Evolutionary conservation across 2,113 vertebrate species (phyloP), one percentile per base, ranked within the genome.

Genomic region (Calonectris borealis): DNA sequence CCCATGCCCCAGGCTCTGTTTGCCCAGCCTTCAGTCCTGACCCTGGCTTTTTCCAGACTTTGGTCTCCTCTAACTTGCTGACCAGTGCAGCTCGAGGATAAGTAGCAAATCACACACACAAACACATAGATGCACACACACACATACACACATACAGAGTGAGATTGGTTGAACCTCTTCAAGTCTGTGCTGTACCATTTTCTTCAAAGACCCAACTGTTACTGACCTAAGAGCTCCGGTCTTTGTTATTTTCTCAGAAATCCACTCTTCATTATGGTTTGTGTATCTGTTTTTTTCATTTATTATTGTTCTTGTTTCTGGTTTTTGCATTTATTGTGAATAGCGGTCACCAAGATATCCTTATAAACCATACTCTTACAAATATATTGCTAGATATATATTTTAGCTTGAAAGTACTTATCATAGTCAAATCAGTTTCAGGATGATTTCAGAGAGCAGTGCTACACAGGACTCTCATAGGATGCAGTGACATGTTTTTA

Each of bases 21-120:
- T 71, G 3, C 58, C 26, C 55, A 86, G 16, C 16, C n/a, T 46
- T 78, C n/a, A 36, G 9, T 40, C 42, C 10, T 71, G 34, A 46
- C 25, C 17, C 15, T 40, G 27, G 4, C 4, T 29, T n/a, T 78
- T 73, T 55, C n/a, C 15, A 55, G 13, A 40, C 18, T 55, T 17
- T 40, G 15, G 15, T 46, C 20, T 62, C 11, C 24, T 52, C 2
- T 44, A 32, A 55, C 25, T 92, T 54, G 8, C 17, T 89, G 71
- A 19, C 4, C 25, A 11, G 5, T 34, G 64, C 51, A 83, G 25
- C 25, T 34, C 40, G 54, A 73, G 16, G 24, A 22, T 54, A 82
- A 40, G 27, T 18, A 72, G 8, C 0, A 0, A 78, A 32, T 40
- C 3, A 4, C 10, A 44, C 5, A 27, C 11, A 22, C 4, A 78